Conservation (phyloP, 2,113 vertebrate genomes). For the Panurus biarmicus region DNA sequence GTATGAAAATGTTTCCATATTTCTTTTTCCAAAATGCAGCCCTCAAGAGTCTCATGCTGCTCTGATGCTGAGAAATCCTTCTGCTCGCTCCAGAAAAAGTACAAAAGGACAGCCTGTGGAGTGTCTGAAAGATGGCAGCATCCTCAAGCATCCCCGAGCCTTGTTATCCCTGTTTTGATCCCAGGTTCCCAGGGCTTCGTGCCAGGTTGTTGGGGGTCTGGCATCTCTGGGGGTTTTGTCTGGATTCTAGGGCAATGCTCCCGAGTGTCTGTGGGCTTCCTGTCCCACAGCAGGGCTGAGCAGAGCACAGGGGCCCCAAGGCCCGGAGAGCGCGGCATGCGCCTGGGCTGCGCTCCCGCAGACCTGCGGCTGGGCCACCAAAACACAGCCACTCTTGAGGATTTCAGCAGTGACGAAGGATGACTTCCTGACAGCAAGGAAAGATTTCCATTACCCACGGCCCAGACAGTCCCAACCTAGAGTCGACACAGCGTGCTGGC, state of each 20-base stretch:
- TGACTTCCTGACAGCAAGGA: background rate
- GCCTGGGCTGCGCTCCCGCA: no score
- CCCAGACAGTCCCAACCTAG: background rate
- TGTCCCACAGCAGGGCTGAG: background rate
- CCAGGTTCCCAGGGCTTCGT: constrained; percentile 25
- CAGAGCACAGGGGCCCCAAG: background rate
- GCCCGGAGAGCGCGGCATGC: background rate
- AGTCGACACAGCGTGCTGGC: background rate
- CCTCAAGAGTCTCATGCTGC: background rate
- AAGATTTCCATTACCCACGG: background rate
- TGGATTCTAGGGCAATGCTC: background rate
- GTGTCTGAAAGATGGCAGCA: constrained; percentile 18
- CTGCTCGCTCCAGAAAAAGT: background rate
- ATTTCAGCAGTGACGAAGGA: background rate
- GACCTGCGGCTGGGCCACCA: no score
- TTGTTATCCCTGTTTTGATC: background rate
- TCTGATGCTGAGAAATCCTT: constrained; percentile 12
- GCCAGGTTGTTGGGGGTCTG: constrained; percentile 9
- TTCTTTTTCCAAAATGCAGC: constrained; percentile 1
- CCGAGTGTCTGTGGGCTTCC: background rate
- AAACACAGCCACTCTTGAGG: background rate
- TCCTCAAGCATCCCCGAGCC: background rate
- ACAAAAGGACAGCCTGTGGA: fast-evolving
- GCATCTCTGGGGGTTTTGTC: background rate
- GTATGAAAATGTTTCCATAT: constrained; percentile 29